Percentiles rank a stretch among this genome's conserved stretches.
These are phyloP conservation scores for Capitulum mitella DNA, from an alignment of 2,888 invertebrate species.

Conservation along the genomic window DNA sequence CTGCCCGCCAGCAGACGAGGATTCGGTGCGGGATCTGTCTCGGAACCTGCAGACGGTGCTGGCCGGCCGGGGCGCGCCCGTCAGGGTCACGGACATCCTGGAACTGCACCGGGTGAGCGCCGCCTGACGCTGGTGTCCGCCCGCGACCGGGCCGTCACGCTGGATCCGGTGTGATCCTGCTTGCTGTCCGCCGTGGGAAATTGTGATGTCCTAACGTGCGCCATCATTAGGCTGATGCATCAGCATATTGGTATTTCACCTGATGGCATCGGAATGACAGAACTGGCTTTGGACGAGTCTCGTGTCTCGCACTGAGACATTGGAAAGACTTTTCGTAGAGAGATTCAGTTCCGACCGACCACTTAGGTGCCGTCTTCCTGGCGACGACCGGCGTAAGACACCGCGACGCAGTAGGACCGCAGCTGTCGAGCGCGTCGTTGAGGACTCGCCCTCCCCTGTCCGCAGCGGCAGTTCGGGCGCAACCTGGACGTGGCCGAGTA, in stretches of 20 bases:
- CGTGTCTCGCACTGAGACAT: too few species aligned
- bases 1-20: too few species aligned
- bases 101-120: background rate
- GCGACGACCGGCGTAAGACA: background rate
- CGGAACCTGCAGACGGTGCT: background rate
- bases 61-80: background rate
- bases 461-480: background rate
- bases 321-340: too few species aligned
- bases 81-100: background rate
- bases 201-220: too few species aligned
- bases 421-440: background rate
- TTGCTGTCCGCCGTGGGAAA: too few species aligned
- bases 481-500: background rate
- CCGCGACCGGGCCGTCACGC: too few species aligned
- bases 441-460: too few species aligned
- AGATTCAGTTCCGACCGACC: background rate
- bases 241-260: background rate
- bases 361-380: too few species aligned
- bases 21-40: background rate
- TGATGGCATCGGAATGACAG: background rate
- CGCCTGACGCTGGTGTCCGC: too few species aligned
- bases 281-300: too few species aligned
- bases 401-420: background rate
- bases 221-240: too few species aligned
- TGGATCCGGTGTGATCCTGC: too few species aligned